Conservation (phyloP, 2,888 invertebrate genomes). For the Lapara coniferarum region DNA sequence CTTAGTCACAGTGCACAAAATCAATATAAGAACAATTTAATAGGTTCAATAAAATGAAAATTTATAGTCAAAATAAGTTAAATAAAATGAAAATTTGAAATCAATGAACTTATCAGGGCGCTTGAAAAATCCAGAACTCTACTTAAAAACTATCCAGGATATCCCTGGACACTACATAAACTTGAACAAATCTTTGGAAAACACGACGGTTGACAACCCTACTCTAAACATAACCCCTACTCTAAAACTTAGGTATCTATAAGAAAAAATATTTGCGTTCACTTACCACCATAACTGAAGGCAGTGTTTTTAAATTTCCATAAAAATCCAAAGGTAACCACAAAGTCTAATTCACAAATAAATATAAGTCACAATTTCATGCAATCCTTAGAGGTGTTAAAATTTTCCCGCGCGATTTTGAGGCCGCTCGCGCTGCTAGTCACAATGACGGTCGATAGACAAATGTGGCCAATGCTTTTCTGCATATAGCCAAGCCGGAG, state of each 20-base stretch:
- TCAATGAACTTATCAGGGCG: too few species aligned
- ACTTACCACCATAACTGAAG: slow-evolving; percentile 4
- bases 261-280: background rate
- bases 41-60: too few species aligned
- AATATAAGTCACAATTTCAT: slow-evolving; percentile 9
- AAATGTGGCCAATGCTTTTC: slow-evolving; percentile 30
- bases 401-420: slow-evolving; percentile 27
- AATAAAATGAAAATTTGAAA: too few species aligned
- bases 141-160: too few species aligned
- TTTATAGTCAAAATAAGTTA: too few species aligned
- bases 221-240: too few species aligned
- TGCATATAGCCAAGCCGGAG: slow-evolving; percentile 24
- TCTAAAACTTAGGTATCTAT: background rate
- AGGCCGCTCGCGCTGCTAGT: slow-evolving; percentile 25
- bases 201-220: too few species aligned
- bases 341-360: slow-evolving; percentile 25
- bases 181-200: too few species aligned
- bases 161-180: too few species aligned
- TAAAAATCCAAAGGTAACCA: slow-evolving; percentile 22
- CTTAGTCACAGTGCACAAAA: too few species aligned
- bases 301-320: background rate
- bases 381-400: background rate
- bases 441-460: slow-evolving; percentile 27
- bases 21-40: too few species aligned
- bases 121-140: too few species aligned